These are phyloP conservation scores for Acleris emargana DNA, from an alignment of 2,888 invertebrate species.

Conservation along the genomic window DNA sequence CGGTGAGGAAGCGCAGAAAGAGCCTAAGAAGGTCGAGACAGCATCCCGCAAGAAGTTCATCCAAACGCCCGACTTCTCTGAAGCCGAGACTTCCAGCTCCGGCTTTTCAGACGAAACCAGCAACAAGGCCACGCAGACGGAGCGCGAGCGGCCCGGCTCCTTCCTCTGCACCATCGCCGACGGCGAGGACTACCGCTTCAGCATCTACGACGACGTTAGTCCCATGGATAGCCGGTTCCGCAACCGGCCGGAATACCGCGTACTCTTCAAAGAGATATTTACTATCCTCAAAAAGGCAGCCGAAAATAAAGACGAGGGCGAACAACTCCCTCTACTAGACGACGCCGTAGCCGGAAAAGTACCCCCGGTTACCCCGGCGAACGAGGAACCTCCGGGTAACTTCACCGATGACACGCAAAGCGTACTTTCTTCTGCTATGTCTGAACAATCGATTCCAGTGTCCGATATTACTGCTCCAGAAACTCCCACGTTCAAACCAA, in stretches of 20 bases:
- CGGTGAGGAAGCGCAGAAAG: conserved; percentile 81
- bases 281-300: conserved; percentile 92
- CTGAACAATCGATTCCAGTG: conserved; percentile 88
- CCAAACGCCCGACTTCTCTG: conserved; percentile 92
- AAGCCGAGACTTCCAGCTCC: conserved; percentile 93
- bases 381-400: conserved; percentile 85
- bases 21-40: conserved; percentile 72
- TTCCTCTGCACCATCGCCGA: conserved; percentile 93
- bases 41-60: conserved; percentile 84
- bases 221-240: conserved; percentile 92
- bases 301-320: conserved; percentile 91
- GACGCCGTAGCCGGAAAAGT: conserved; percentile 85
- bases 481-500: conserved; percentile 81
- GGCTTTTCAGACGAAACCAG: conserved; percentile 93
- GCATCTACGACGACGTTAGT: conserved; percentile 91
- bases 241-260: conserved; percentile 91
- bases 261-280: conserved; percentile 93
- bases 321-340: conserved; percentile 88
- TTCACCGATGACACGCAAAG: conserved; percentile 89
- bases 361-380: conserved; percentile 87
- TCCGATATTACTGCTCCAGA: conserved; percentile 86
- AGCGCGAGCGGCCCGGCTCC: conserved; percentile 89
- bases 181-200: conserved; percentile 93
- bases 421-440: conserved; percentile 89
- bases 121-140: conserved; percentile 93